Conservation (phyloP, 2,888 invertebrate genomes). For the Chymomyza amoena region DNA sequence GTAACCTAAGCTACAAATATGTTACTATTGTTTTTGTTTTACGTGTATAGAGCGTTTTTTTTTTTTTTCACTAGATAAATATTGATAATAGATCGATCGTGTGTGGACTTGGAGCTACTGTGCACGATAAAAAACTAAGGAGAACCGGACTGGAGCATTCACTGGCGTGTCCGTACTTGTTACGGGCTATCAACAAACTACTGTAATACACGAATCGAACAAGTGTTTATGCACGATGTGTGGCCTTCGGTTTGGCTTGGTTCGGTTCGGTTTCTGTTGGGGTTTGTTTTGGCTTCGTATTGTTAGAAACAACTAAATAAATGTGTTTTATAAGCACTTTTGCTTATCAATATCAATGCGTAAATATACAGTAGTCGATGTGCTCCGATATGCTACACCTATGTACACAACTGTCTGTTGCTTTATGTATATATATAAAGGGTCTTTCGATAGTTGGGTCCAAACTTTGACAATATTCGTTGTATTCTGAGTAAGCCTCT, state of each 20-base stretch:
- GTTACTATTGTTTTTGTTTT: constrained; percentile 25
- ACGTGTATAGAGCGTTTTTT: not conserved
- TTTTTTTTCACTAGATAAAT: constrained; percentile 31
- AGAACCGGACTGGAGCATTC: not conserved
- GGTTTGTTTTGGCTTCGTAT: constrained; percentile 5
- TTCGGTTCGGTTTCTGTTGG: constrained; percentile 9
- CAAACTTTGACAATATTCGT: too few species aligned
- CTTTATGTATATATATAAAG: too few species aligned
- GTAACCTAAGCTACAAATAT: constrained; percentile 6
- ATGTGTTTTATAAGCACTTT: constrained; percentile 72
- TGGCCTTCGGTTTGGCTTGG: not conserved
- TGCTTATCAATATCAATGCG: constrained; percentile 71
- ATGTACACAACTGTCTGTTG: constrained; percentile 31
- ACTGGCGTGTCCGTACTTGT: constrained; percentile 48
- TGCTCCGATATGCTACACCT: constrained; percentile 53
- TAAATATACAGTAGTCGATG: constrained; percentile 75
- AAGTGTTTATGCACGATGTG: constrained; percentile 50
- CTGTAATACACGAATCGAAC: constrained; percentile 72
- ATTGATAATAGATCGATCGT: constrained; percentile 47
- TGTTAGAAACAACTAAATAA: constrained; percentile 64
- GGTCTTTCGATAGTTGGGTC: too few species aligned
- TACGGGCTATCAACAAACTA: constrained; percentile 70
- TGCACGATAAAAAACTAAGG: not conserved
- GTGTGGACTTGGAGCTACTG: not conserved
- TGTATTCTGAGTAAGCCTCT: too few species aligned